Conservation (phyloP, 2,888 invertebrate species). For the Conomelus anceps region DNA sequence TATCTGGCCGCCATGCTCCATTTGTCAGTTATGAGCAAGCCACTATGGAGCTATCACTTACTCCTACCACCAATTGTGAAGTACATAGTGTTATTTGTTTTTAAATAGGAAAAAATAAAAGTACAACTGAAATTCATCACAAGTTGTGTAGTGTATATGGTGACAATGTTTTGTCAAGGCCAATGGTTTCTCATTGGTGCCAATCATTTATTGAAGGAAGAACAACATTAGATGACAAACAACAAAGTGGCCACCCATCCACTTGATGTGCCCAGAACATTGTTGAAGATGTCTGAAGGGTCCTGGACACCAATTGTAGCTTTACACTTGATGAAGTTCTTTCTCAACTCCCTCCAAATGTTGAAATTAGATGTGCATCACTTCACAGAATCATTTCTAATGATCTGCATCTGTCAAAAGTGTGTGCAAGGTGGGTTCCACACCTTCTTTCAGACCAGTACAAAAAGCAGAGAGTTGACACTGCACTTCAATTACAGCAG, state of each 20-base stretch:
- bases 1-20: not conserved
- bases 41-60: not conserved
- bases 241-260: constrained; percentile 10
- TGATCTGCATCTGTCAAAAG: constrained; percentile 17
- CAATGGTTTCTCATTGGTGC: constrained; percentile 14
- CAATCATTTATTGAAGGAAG: constrained; percentile 9
- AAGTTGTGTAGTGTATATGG: constrained; percentile 16
- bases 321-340: constrained; percentile 14
- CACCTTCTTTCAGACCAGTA: constrained; percentile 21
- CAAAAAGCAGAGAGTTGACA: constrained; percentile 20
- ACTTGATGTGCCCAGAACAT: not conserved
- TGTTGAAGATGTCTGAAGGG: constrained; percentile 3
- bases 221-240: constrained; percentile 9
- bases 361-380: constrained; percentile 7
- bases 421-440: constrained; percentile 26
- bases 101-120: constrained; percentile 16
- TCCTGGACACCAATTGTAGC: constrained; percentile 3
- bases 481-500: constrained; percentile 10
- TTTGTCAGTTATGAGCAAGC: not conserved
- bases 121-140: constrained; percentile 20
- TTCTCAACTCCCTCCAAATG: not conserved
- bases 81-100: constrained; percentile 18
- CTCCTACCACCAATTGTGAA: constrained; percentile 19
- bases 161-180: constrained; percentile 16
- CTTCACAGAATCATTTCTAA: constrained; percentile 20